Conservation (phyloP, 2,888 invertebrate species). For the Cosmopolites sordidus region DNA sequence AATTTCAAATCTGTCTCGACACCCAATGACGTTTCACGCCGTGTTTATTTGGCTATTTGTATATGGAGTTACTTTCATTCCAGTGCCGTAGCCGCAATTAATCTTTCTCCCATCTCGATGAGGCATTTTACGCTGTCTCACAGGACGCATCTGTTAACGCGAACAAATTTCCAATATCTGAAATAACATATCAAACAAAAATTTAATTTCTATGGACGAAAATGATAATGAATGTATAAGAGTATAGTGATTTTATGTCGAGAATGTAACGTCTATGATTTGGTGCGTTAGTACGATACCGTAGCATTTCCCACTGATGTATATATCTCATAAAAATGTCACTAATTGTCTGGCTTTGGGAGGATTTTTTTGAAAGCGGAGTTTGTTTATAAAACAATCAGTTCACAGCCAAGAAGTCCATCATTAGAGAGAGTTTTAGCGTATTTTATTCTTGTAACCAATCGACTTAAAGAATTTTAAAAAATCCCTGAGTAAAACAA, state of each 20-base stretch:
- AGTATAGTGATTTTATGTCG: no score
- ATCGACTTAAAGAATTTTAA: no score
- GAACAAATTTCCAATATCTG: no score
- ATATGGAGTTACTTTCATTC: conserved; percentile 15
- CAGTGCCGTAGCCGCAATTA: conserved; percentile 14
- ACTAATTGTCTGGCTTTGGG: conserved; percentile 26
- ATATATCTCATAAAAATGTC: conserved; percentile 27
- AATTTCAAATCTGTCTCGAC: conserved; percentile 20
- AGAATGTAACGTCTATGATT: not conserved
- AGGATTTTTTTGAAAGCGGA: conserved; percentile 24
- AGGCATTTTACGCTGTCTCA: no score
- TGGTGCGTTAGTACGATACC: conserved; percentile 8
- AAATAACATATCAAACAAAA: no score
- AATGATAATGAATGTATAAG: no score
- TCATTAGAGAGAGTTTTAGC: no score
- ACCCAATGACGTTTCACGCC: conserved; percentile 15
- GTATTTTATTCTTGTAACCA: no score
- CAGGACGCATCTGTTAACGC: no score
- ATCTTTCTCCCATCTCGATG: no score
- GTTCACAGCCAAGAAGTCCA: conserved; percentile 20
- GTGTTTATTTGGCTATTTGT: conserved; percentile 25
- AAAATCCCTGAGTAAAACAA: no score
- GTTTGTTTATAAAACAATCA: conserved; percentile 26
- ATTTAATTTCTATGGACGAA: no score
- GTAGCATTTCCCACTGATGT: conserved; percentile 24